Base-by-base conservation (phyloP, 2,888 invertebrate genomes). In the Dolichomitus sp. region DNA sequence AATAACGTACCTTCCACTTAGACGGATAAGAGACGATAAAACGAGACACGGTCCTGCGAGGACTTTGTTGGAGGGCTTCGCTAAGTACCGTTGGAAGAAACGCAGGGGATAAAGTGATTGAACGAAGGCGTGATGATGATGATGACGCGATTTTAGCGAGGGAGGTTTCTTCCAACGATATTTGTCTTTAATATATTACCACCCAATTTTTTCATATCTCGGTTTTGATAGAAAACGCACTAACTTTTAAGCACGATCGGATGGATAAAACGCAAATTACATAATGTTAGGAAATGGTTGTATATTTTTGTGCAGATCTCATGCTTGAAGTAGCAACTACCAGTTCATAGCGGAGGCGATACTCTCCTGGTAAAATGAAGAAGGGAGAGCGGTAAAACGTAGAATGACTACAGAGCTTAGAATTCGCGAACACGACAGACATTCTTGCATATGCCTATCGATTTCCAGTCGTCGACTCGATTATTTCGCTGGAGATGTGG, bases 391-490 rank as follows among this genome's bases (percentile, higher is more conserved):
- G 42, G 42, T 61, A 33, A 50, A 57, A 74, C 30, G 72, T 37
- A 59, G 66, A 48, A 81, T 69, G 65, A 50, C 42, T 48, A 45
- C 12, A 59, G 63, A 37, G 48, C 61, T 63, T 23, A 27, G 50
- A 17, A 59, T 70, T 37, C 65, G 30, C 40, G 50, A 48, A 57
- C 17, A 77, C 74, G 66, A 42, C 66, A 74, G 82, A 61, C 65
- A 75, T 59, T 59, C 9, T 81, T 69, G 66, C 74, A 75, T 70
- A 84, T 75, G 65, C 61, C 69, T 82, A 87, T 88, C 84, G 87
- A 87, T 88, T 87, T 81, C 81, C 84, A 85, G 87, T 87, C 84
- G 70, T 72, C 77, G 83, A 77, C 82, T 84, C 84, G 87, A 86
- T 85, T 85, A 76, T 83, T 73, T 72, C 68, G 72, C 61, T 77